phyloP scores from a whole-genome alignment of 1,140 invertebrate species.

The Rhynchophorus ferrugineus region DNA sequence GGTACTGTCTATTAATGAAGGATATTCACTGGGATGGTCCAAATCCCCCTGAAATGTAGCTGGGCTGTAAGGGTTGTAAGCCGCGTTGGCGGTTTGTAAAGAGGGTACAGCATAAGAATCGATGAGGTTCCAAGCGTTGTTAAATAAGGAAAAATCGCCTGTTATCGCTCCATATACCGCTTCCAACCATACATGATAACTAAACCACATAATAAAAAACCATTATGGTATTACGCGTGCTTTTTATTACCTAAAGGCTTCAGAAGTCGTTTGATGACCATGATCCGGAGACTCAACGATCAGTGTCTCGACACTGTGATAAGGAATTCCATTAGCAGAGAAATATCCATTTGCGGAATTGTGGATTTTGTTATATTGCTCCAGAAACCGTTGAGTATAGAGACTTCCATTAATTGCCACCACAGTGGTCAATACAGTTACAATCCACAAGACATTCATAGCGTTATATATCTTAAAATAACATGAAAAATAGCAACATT shows the following conservation, averaged over 20 bases:
- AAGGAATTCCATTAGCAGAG: conserved; percentile 21
- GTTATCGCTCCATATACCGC: conserved; percentile 23
- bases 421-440: conserved; percentile 13
- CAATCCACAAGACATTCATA: conserved; percentile 6
- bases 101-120: conserved; percentile 19
- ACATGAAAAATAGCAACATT: too few relatives aligned
- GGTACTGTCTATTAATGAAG: conserved; percentile 12
- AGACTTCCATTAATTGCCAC: conserved; percentile 11
- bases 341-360: conserved; percentile 20
- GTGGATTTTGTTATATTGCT: conserved; percentile 23
- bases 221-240: not conserved
- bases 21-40: conserved; percentile 21
- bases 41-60: conserved; percentile 19
- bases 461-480: too few relatives aligned
- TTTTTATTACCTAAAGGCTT: conserved; percentile 16
- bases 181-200: conserved; percentile 25
- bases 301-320: conserved; percentile 23
- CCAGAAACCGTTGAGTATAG: conserved; percentile 20
- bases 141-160: conserved; percentile 21
- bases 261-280: conserved; percentile 24
- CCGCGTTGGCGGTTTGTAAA: conserved; percentile 12
- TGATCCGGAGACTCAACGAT: conserved; percentile 24
- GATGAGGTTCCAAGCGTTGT: conserved; percentile 20
- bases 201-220: not conserved
- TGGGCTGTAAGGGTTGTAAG: conserved; percentile 15